phyloP scores from a whole-genome alignment of 2,888 invertebrate genomes.

The Plemyria rubiginata region DNA sequence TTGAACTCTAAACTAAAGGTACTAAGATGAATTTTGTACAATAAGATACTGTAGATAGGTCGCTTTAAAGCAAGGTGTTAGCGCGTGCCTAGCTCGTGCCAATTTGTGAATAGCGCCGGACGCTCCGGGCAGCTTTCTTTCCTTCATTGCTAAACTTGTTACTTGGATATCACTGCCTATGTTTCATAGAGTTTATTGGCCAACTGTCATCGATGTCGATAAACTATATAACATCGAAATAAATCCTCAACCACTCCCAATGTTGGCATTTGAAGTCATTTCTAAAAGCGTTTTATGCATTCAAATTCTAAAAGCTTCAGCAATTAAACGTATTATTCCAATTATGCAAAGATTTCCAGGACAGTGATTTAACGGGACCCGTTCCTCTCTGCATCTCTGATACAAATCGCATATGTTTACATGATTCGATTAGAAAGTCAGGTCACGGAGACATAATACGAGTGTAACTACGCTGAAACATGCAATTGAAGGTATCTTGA shows the following conservation, averaged over 20 bases:
- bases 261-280: conserved; percentile 32
- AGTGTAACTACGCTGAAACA: conserved; percentile 40
- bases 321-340: conserved; percentile 41
- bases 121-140: conserved; percentile 81
- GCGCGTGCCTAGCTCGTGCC: conserved; percentile 83
- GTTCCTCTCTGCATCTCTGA: conserved; percentile 43
- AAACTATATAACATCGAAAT: conserved; percentile 32
- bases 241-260: conserved; percentile 29
- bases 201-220: conserved; percentile 61
- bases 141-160: conserved; percentile 81
- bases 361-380: conserved; percentile 42
- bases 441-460: conserved; percentile 43
- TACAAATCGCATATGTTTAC: conserved; percentile 45
- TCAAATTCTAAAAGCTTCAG: conserved; percentile 32
- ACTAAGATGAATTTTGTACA: conserved; percentile 45
- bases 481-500: conserved; percentile 39
- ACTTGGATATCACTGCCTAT: conserved; percentile 77
- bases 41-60: conserved; percentile 41
- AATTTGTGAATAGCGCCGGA: conserved; percentile 83
- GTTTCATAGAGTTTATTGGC: conserved; percentile 62
- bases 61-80: conserved; percentile 46
- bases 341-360: conserved; percentile 40
- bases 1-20: conserved; percentile 26
- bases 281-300: conserved; percentile 29
- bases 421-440: conserved; percentile 46